Percentiles rank a stretch among this genome's conserved stretches.
Conservation (phyloP, 2,888 invertebrate species). For the Acrocyrtus sp. region DNA sequence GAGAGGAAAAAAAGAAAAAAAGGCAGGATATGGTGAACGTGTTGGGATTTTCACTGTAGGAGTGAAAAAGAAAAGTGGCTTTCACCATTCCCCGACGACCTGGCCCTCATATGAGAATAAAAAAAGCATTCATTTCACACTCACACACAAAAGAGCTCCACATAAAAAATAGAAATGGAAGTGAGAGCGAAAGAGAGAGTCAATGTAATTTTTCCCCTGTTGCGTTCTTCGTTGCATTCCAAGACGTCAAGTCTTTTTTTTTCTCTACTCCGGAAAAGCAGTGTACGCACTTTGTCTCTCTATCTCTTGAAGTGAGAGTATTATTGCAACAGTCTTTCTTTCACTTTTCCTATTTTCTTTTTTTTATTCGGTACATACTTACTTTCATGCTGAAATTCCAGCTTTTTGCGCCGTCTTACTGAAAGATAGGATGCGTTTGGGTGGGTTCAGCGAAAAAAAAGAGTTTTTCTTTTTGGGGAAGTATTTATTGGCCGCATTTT, state of each 20-base stretch:
- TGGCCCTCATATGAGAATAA: constrained; percentile 22
- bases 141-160: background rate
- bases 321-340: constrained; percentile 19
- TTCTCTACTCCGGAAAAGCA: constrained; percentile 2
- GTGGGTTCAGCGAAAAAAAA: background rate
- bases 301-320: background rate
- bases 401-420: background rate
- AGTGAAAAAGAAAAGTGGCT: constrained; percentile 55
- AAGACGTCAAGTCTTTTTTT: constrained; percentile 4
- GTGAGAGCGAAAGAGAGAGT: constrained; percentile 2
- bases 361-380: too few species aligned
- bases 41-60: constrained; percentile 52
- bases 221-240: constrained; percentile 41
- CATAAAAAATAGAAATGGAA: constrained; percentile 15
- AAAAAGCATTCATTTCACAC: constrained; percentile 35
- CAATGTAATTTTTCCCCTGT: constrained; percentile 58
- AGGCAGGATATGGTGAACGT: constrained; percentile 44
- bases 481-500: constrained; percentile 4
- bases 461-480: background rate
- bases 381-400: too few species aligned
- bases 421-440: background rate
- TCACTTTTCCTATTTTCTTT: background rate
- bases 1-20: background rate
- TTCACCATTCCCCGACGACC: constrained; percentile 48
- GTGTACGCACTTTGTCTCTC: constrained; percentile 11